Conservation (phyloP, 2,797 vertebrate genomes). For the Leptatherina wallacei region DNA sequence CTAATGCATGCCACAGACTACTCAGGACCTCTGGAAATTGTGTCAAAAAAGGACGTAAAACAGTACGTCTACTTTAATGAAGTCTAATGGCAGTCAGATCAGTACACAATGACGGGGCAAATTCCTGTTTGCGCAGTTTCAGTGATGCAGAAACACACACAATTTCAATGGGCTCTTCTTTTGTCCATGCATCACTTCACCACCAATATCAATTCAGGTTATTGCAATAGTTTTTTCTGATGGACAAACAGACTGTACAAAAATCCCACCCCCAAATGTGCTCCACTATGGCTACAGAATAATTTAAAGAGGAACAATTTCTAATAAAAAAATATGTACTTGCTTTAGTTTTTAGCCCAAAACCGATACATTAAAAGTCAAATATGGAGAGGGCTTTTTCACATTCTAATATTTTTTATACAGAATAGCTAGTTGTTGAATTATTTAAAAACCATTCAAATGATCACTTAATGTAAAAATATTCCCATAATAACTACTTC, state of each 20-base stretch:
- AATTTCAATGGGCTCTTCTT: not conserved
- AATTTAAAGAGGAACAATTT: not conserved
- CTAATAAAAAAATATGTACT: not conserved
- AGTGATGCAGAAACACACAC: not conserved
- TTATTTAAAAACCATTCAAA: not conserved
- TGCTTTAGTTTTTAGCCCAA: too few relatives aligned
- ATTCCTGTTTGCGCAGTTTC: not conserved
- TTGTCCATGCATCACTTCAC: not conserved
- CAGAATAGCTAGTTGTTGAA: not conserved
- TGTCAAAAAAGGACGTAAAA: not conserved
- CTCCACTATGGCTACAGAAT: not conserved
- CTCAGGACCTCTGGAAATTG: not conserved
- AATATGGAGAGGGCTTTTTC: not conserved
- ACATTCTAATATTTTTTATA: not conserved
- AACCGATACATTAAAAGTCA: too few relatives aligned
- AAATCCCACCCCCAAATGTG: not conserved
- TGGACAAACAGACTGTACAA: not conserved
- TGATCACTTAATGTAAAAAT: not conserved
- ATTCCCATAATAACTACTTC: not conserved
- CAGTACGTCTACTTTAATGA: not conserved
- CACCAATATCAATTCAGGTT: not conserved
- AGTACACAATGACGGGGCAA: not conserved
- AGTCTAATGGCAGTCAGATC: not conserved
- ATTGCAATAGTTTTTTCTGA: not conserved
- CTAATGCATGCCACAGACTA: not conserved